Evolutionary conservation across 2,888 invertebrate species (phyloP).

Genomic region (Tubulanus polymorphus): DNA sequence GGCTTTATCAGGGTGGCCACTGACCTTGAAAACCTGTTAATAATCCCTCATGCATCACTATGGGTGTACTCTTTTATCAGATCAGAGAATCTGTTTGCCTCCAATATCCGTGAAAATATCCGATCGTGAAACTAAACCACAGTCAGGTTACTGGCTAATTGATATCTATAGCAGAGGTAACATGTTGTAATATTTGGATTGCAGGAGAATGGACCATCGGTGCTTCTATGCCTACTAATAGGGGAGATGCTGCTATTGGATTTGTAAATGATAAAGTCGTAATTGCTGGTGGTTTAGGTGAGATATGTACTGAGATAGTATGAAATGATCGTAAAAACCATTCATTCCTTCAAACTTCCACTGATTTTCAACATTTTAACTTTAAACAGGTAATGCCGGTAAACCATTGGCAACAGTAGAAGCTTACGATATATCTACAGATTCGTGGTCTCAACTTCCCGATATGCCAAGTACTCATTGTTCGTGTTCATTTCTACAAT

Average conservation of each 20-base stretch:
- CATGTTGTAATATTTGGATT: too few relatives aligned
- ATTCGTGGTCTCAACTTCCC: constrained; percentile 35
- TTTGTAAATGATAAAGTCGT: constrained; percentile 35
- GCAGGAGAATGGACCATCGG: constrained; percentile 41
- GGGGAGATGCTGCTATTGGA: constrained; percentile 49
- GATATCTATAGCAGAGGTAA: too few relatives aligned
- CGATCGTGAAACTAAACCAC: too few relatives aligned
- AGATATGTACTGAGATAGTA: constrained; percentile 10
- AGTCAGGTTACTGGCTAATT: too few relatives aligned
- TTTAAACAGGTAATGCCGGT: constrained; percentile 40
- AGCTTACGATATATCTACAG: constrained; percentile 33
- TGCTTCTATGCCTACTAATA: constrained; percentile 36
- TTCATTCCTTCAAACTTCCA: not conserved
- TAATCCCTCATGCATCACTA: too few relatives aligned
- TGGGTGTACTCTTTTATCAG: too few relatives aligned
- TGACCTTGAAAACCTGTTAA: too few relatives aligned
- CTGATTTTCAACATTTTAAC: not conserved
- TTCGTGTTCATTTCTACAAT: constrained; percentile 39
- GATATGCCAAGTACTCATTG: constrained; percentile 41
- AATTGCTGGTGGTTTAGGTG: constrained; percentile 48
- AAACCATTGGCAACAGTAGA: constrained; percentile 40
- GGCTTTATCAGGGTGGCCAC: too few relatives aligned
- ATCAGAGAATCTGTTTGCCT: too few relatives aligned
- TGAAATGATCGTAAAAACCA: too few relatives aligned
- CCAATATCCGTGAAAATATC: too few relatives aligned